Base-by-base conservation (phyloP, 2,888 invertebrate species). In the Anarsia innoxiella region DNA sequence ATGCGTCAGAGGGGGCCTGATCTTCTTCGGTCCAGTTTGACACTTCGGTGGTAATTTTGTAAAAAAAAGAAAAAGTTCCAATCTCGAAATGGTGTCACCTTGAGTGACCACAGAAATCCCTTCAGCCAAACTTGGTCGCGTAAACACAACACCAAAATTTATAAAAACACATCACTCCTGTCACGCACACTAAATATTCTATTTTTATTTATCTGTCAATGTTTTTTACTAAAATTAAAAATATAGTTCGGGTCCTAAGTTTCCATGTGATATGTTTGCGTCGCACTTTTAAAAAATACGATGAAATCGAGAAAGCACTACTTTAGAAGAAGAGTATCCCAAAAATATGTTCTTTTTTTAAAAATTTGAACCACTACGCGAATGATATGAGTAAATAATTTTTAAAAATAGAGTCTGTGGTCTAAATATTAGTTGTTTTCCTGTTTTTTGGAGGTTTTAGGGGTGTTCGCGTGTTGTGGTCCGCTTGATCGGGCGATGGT, bases 11-110 rank as follows among this genome's bases (percentile, higher is more conserved):
- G 77, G 83, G 69, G 78, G 79, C 68, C 72, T 77, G 71, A 56
- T 76, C 83, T 70, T 75, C 82, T 67, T 82, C 83, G 74, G 76
- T 83, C 83, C 83, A 84, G 82, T 78, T 82, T 80, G 83, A 79
- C 77, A 84, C 79, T 75, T 82, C 61, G 82, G 82, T 77, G 72
- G 80, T 76, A 84, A 84, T 84, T 82, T 83, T 83, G 71, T 63
- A 61, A 67, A 71, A 71, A 77, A 69, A 59, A 54, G 53, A 73
- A 73, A 76, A 70, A 70, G 71, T 69, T 65, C 64, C 66, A 69
- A 73, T 56, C 51, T 57, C 63, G 62, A 71, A 59, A 54, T 48
- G 51, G 53, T 54, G 70, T 72, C 74, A 77, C 73, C 71, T 75
- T 70, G 78, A 71, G 56, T 53, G 69, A 68, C 67, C 63, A 65